A percentile compares a stretch with the other conserved stretches of the same genome.
phyloP scores from a whole-genome alignment of 1,140 invertebrate species.

The Trichonephila inaurata region DNA sequence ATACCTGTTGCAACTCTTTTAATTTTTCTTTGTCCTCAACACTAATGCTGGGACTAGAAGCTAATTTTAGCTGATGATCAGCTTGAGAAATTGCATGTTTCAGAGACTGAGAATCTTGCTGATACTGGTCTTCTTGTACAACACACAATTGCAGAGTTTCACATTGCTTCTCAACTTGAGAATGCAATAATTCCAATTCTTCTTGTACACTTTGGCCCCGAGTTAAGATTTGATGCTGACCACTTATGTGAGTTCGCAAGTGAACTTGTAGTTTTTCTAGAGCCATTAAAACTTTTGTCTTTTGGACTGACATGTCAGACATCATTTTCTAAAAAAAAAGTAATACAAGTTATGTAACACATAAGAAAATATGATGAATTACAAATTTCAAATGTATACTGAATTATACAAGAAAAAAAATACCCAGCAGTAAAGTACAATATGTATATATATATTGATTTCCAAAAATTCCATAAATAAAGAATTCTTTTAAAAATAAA shows the following conservation, averaged over 20 bases:
- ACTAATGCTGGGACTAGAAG: constrained; percentile 90
- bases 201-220: constrained; percentile 86
- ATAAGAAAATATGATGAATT: background rate
- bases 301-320: constrained; percentile 92
- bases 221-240: constrained; percentile 88
- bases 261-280: constrained; percentile 89
- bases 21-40: constrained; percentile 84
- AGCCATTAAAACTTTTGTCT: constrained; percentile 94
- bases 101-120: constrained; percentile 91
- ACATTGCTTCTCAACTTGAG: constrained; percentile 86
- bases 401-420: too few relatives aligned
- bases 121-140: constrained; percentile 91
- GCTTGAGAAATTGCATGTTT: constrained; percentile 90
- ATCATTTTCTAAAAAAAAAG: constrained; percentile 86
- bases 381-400: too few relatives aligned
- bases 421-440: too few relatives aligned
- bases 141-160: constrained; percentile 88
- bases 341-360: background rate
- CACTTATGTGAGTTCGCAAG: constrained; percentile 81
- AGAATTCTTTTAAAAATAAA: background rate
- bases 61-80: constrained; percentile 90
- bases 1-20: constrained; percentile 63
- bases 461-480: too few relatives aligned
- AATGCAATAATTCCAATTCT: constrained; percentile 86
- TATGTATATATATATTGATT: too few relatives aligned